These are phyloP conservation scores for Imbricaverruca yamaguchii DNA, from an alignment of 2,888 invertebrate species.

Conservation along the genomic window DNA sequence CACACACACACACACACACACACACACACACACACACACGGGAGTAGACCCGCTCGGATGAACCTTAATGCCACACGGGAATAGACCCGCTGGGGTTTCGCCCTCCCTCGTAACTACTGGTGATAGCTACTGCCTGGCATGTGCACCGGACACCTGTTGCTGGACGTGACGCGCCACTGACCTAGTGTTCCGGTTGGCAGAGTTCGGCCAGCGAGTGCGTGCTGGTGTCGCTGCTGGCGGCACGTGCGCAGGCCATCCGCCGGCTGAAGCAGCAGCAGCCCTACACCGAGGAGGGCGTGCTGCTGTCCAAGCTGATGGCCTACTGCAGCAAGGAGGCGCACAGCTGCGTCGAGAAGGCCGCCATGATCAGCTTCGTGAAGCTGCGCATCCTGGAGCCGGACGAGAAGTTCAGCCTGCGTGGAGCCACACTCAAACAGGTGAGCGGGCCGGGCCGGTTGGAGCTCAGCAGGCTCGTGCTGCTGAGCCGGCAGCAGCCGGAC, in stretches of 20 bases:
- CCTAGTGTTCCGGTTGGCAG: constrained; percentile 51
- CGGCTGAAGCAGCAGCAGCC: constrained; percentile 75
- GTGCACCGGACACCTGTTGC: too few relatives aligned
- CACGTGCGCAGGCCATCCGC: constrained; percentile 79
- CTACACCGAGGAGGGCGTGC: constrained; percentile 77
- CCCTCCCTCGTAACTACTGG: too few relatives aligned
- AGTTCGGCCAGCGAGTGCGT: constrained; percentile 94
- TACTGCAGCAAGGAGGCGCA: constrained; percentile 64
- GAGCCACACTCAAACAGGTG: constrained; percentile 69
- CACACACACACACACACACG: too few relatives aligned
- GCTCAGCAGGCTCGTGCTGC: too few relatives aligned
- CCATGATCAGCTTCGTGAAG: constrained; percentile 89
- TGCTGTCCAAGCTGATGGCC: constrained; percentile 87
- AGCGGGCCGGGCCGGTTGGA: too few relatives aligned
- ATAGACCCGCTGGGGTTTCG: neutral
- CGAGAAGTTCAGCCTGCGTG: constrained; percentile 68
- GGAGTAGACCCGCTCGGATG: too few relatives aligned
- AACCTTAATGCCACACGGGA: too few relatives aligned
- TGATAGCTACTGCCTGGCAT: too few relatives aligned
- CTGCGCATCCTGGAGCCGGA: constrained; percentile 81
- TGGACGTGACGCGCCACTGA: too few relatives aligned
- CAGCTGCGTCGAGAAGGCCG: constrained; percentile 86
- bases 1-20: too few relatives aligned
- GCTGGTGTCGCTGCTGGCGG: constrained; percentile 83
- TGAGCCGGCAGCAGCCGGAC: too few relatives aligned